Percentiles rank a stretch among this genome's conserved stretches.
phyloP scores from a whole-genome alignment of 2,888 invertebrate species.

The Leptinotarsa haldemani region DNA sequence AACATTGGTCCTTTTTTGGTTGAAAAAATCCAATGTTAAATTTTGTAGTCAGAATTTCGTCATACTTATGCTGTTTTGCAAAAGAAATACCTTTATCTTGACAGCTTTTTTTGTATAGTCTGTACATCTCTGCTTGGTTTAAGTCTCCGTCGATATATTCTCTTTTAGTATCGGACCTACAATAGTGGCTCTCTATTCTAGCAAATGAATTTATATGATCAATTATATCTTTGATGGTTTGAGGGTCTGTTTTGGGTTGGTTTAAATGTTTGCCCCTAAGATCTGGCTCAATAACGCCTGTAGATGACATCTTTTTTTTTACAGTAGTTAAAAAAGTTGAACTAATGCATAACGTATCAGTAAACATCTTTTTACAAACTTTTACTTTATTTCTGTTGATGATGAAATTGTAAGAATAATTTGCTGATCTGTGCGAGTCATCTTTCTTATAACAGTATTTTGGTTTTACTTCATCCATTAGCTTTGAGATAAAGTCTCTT shows the following conservation, averaged over 20 bases:
- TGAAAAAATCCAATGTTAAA: slow-evolving; percentile 14
- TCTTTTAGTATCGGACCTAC: slow-evolving; percentile 16
- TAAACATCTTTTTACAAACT: slow-evolving; percentile 21
- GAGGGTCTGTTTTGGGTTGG: slow-evolving; percentile 12
- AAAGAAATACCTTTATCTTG: slow-evolving; percentile 11
- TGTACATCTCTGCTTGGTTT: not conserved
- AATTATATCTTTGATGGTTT: slow-evolving; percentile 1
- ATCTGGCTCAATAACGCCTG: slow-evolving; percentile 18
- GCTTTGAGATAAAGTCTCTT: slow-evolving; percentile 18
- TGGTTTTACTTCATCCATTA: slow-evolving; percentile 20
- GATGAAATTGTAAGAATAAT: slow-evolving; percentile 16
- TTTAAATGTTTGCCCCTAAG: slow-evolving; percentile 21
- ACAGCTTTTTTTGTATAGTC: slow-evolving; percentile 2
- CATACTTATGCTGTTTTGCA: slow-evolving; percentile 16
- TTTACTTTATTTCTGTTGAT: slow-evolving; percentile 19
- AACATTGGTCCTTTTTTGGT: slow-evolving; percentile 20
- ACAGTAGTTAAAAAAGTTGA: slow-evolving; percentile 11
- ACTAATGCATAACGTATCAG: slow-evolving; percentile 14
- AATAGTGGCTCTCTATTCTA: slow-evolving; percentile 14
- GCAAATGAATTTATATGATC: slow-evolving; percentile 23
- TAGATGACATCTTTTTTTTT: slow-evolving; percentile 15
- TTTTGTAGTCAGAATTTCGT: slow-evolving; percentile 2
- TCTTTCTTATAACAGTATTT: slow-evolving; percentile 23
- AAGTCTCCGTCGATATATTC: slow-evolving; percentile 16
- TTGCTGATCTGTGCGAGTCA: slow-evolving; percentile 19